Conservation (phyloP, 2,113 vertebrate genomes). For the Antechinus flavipes region DNA sequence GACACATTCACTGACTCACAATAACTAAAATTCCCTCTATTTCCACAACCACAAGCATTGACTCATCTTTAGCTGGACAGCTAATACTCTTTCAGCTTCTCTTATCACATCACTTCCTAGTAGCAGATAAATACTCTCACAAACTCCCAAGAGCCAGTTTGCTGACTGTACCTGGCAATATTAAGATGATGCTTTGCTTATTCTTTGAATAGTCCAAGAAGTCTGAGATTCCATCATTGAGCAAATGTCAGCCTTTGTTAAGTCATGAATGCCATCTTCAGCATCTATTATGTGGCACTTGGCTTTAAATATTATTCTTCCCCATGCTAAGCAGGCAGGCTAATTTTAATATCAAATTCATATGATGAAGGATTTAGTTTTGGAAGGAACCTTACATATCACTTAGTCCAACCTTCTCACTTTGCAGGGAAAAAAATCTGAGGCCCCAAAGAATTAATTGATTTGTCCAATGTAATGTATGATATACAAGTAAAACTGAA, state of each 20-base stretch:
- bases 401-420: not conserved
- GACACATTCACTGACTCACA: not conserved
- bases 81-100: not conserved
- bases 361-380: not conserved
- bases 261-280: not conserved
- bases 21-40: not conserved
- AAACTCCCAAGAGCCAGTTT: not conserved
- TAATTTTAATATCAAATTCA: not conserved
- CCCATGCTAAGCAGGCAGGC: not conserved
- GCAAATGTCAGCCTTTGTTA: not conserved
- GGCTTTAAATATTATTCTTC: not conserved
- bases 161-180: not conserved
- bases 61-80: not conserved
- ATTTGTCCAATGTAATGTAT: not conserved
- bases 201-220: not conserved
- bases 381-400: not conserved
- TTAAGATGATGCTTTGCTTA: not conserved
- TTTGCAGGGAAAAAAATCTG: not conserved
- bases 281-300: not conserved
- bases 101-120: not conserved
- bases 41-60: not conserved
- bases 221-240: not conserved
- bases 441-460: not conserved
- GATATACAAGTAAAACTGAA: not conserved
- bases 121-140: not conserved